Percentiles rank a stretch among this genome's conserved stretches.
phyloP scores from a whole-genome alignment of 23 tunicate genomes.

The Oikopleura dioica region DNA sequence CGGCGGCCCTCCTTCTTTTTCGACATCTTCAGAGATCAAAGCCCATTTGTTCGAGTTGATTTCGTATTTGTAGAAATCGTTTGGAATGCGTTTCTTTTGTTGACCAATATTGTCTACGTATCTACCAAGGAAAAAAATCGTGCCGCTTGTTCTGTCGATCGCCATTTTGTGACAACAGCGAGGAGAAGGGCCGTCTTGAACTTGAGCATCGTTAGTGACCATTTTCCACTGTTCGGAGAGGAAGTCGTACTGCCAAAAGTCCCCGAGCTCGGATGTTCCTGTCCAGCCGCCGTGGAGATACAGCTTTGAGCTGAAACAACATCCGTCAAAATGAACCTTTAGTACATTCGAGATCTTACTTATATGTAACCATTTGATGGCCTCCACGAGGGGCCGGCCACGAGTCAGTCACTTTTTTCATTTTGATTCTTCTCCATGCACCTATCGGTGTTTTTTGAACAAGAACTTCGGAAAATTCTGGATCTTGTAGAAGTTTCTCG shows the following conservation, averaged over 20 bases:
- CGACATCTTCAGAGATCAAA: background rate
- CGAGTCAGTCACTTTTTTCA: background rate
- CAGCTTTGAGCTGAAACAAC: no score
- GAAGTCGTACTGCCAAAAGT: background rate
- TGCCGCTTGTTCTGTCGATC: background rate
- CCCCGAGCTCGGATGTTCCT: background rate
- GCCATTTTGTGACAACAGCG: background rate
- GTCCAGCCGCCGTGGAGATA: background rate
- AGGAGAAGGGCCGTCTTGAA: background rate
- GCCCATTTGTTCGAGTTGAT: background rate
- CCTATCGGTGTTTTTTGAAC: background rate
- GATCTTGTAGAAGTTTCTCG: background rate
- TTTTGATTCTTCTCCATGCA: background rate
- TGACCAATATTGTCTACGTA: background rate
- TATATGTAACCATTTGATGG: background rate
- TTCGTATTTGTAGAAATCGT: background rate
- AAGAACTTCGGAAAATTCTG: background rate
- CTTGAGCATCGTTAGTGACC: background rate
- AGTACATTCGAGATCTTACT: no score
- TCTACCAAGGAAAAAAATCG: background rate
- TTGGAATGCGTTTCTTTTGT: background rate
- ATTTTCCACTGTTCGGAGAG: background rate
- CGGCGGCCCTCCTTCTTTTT: background rate
- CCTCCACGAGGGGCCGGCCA: background rate
- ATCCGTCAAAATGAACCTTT: no score